These are phyloP conservation scores for Mercenaria mercenaria DNA, from an alignment of 1,140 invertebrate species.

Conservation along the genomic window DNA sequence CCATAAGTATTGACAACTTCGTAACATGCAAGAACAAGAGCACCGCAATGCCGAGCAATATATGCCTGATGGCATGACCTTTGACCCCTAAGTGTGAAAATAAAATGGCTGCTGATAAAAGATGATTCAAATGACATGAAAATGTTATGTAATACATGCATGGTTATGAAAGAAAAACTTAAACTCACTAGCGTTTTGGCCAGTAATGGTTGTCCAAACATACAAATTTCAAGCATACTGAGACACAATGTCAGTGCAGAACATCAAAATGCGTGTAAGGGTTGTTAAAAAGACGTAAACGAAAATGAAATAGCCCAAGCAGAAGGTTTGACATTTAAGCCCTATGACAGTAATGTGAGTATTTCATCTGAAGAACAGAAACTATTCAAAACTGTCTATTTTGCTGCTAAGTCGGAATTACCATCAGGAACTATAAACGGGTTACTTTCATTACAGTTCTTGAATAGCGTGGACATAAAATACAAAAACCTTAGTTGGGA, in stretches of 20 bases:
- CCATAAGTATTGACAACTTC: no score
- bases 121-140: neutral
- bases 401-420: slow-evolving; percentile 5
- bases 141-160: neutral
- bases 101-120: neutral
- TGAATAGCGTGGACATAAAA: slow-evolving; percentile 15
- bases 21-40: no score
- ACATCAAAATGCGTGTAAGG: neutral
- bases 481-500: slow-evolving; percentile 40
- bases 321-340: neutral
- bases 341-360: neutral
- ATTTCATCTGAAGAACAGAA: neutral
- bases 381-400: slow-evolving; percentile 11
- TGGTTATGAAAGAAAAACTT: neutral
- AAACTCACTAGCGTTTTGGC: neutral
- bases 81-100: no score
- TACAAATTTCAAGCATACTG: neutral
- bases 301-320: neutral
- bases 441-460: neutral
- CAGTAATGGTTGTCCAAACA: neutral
- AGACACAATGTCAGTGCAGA: neutral
- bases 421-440: neutral
- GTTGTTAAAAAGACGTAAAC: neutral
- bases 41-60: no score
- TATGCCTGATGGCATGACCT: no score